A percentile compares a stretch with the other conserved stretches of the same genome.
These are phyloP conservation scores for Cydia splendana DNA, from an alignment of 1,140 invertebrate genomes.

Conservation along the genomic window DNA sequence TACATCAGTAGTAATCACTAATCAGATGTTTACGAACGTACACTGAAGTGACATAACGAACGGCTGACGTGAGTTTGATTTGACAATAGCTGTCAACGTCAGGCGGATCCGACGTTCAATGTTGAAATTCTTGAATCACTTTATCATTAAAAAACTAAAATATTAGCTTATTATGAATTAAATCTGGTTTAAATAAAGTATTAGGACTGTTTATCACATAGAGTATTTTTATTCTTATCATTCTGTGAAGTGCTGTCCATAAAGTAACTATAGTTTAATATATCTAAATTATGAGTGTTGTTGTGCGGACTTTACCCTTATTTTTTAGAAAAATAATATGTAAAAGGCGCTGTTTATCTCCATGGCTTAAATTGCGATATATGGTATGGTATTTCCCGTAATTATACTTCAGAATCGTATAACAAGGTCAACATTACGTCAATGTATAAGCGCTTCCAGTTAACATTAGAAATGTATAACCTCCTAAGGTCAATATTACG, in stretches of 20 bases:
- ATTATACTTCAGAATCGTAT: not conserved
- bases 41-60: not conserved
- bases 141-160: not conserved
- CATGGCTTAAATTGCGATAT: conserved; percentile 53
- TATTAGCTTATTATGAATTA: not conserved
- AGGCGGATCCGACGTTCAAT: not conserved
- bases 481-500: too few relatives aligned
- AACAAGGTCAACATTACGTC: conserved; percentile 22
- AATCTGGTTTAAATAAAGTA: not conserved
- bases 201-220: not conserved
- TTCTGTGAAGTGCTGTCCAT: not conserved
- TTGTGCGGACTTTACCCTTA: conserved; percentile 46
- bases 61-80: not conserved
- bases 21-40: not conserved
- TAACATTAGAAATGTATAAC: too few relatives aligned
- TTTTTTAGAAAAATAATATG: conserved; percentile 40
- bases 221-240: not conserved
- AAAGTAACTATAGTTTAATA: not conserved
- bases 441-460: not conserved
- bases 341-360: conserved; percentile 46
- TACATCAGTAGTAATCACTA: too few relatives aligned
- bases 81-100: not conserved
- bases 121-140: not conserved
- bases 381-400: conserved; percentile 50
- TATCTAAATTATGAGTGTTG: conserved; percentile 40